A percentile compares a stretch with the other conserved stretches of the same genome.
Evolutionary conservation across 2,888 invertebrate species (phyloP).

Genomic region (Strigamia crassipes): DNA sequence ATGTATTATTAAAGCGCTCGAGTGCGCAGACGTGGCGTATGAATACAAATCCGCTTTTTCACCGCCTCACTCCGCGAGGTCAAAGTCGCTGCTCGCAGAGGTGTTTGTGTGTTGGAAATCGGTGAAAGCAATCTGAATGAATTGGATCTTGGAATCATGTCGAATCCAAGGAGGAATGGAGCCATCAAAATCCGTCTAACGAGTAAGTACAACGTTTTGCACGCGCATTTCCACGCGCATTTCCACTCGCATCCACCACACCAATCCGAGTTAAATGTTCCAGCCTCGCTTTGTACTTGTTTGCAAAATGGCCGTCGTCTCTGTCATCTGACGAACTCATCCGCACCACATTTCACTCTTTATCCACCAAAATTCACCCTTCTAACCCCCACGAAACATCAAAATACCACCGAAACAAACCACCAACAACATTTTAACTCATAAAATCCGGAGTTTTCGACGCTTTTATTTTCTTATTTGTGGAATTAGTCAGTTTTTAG

Average conservation of each 20-base stretch:
- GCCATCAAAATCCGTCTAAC: conserved; percentile 14
- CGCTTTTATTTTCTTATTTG: too few relatives aligned
- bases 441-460: too few relatives aligned
- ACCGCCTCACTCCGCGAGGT: conserved; percentile 7
- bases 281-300: neutral
- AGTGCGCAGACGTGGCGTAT: neutral
- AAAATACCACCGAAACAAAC: neutral
- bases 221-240: neutral
- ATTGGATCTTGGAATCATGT: conserved; percentile 21
- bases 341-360: neutral
- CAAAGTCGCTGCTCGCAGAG: conserved; percentile 13
- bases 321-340: conserved; percentile 1
- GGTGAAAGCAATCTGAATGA: neutral
- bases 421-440: too few relatives aligned
- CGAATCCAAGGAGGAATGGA: conserved; percentile 14
- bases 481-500: neutral
- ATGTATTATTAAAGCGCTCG: neutral
- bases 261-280: neutral
- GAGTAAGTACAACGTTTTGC: neutral
- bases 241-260: too few relatives aligned
- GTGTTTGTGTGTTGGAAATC: neutral
- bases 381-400: neutral
- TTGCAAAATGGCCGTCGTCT: conserved; percentile 30
- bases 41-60: neutral
- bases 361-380: neutral